Percentiles rank a stretch among this genome's conserved stretches.
phyloP scores from a whole-genome alignment of 2,888 invertebrate species.

The Xylota sylvarum region DNA sequence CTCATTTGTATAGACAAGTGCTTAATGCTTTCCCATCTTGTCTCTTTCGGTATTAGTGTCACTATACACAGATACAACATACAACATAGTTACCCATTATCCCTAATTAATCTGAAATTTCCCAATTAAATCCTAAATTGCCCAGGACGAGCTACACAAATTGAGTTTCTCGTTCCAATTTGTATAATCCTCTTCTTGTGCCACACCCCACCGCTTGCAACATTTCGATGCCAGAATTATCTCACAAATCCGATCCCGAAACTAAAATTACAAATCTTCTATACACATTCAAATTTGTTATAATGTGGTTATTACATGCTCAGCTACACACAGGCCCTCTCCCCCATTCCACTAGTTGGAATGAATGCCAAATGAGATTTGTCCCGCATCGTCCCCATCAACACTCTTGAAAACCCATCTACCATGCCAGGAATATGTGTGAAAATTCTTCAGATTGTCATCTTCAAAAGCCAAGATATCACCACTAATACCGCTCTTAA shows the following conservation, averaged over 20 bases:
- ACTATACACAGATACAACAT: too few species aligned
- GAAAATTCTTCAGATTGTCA: slow-evolving; percentile 75
- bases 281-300: slow-evolving; percentile 64
- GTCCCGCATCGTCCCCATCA: slow-evolving; percentile 44
- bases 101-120: slow-evolving; percentile 62
- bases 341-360: not conserved
- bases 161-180: slow-evolving; percentile 53
- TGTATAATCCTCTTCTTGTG: slow-evolving; percentile 39
- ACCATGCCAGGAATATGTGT: slow-evolving; percentile 63
- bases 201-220: not conserved
- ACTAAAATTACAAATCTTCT: slow-evolving; percentile 52
- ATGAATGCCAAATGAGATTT: slow-evolving; percentile 60
- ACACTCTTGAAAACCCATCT: slow-evolving; percentile 43
- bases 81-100: slow-evolving; percentile 35
- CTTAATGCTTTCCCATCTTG: too few species aligned
- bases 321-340: slow-evolving; percentile 57
- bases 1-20: too few species aligned
- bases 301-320: slow-evolving; percentile 70
- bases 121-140: slow-evolving; percentile 60
- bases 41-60: too few species aligned
- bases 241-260: slow-evolving; percentile 53
- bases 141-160: slow-evolving; percentile 46
- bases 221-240: slow-evolving; percentile 49
- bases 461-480: slow-evolving; percentile 54
- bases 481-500: slow-evolving; percentile 56